Evolutionary conservation across 2,888 invertebrate species (phyloP).

Genomic region (Drosophila neotestacea): DNA sequence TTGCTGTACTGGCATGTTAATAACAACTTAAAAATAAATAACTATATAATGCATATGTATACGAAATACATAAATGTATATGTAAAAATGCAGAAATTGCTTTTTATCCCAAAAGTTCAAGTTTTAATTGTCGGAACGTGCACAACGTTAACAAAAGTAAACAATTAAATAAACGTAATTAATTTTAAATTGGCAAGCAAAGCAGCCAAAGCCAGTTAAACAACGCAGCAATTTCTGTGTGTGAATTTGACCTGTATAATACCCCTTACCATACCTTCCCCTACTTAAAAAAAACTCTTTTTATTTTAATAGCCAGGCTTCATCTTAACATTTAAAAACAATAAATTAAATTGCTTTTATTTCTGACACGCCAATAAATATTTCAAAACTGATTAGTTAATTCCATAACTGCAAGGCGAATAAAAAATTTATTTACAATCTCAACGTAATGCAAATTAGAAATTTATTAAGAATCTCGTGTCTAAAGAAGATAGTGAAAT

Average conservation of each 20-base stretch:
- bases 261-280: background rate
- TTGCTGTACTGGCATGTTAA: slow-evolving; percentile 61
- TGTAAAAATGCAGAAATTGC: slow-evolving; percentile 64
- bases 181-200: slow-evolving; percentile 63
- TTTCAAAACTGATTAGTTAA: slow-evolving; percentile 7
- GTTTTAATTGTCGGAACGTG: slow-evolving; percentile 65
- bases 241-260: slow-evolving; percentile 50
- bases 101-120: slow-evolving; percentile 69
- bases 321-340: slow-evolving; percentile 13
- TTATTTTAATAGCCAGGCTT: background rate
- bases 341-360: slow-evolving; percentile 39
- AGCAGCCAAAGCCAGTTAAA: slow-evolving; percentile 45
- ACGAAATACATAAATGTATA: slow-evolving; percentile 18
- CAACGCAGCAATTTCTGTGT: slow-evolving; percentile 40
- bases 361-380: slow-evolving; percentile 18
- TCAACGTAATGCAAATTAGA: background rate
- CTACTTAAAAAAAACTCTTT: background rate
- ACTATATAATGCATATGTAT: slow-evolving; percentile 45
- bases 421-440: slow-evolving; percentile 5
- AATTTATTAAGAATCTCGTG: background rate
- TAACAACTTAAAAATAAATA: slow-evolving; percentile 70
- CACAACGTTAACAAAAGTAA: slow-evolving; percentile 63
- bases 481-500: background rate
- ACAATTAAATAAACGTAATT: slow-evolving; percentile 74
- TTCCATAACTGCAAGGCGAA: slow-evolving; percentile 3